phyloP scores from a whole-genome alignment of 2,888 invertebrate species.

The Adela reaumurella region DNA sequence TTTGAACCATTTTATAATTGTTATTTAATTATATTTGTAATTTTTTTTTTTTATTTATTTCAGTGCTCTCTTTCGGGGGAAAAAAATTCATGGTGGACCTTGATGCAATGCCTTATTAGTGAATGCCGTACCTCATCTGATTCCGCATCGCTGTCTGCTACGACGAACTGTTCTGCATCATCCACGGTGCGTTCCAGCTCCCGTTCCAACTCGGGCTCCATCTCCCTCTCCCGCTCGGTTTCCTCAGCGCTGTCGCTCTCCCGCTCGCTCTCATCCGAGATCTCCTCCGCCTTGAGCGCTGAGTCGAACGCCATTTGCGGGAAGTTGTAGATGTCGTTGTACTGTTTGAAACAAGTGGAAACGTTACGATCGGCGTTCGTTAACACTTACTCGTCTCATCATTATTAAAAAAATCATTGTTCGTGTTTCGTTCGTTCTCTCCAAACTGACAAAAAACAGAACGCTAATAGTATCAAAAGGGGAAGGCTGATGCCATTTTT shows the following conservation, averaged over 20 bases:
- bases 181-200: constrained; percentile 61
- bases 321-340: constrained; percentile 98
- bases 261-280: constrained; percentile 68
- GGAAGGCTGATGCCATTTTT: too few species aligned
- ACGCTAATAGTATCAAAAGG: too few species aligned
- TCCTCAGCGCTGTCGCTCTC: too few species aligned
- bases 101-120: constrained; percentile 11
- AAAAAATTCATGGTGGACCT: constrained; percentile 3
- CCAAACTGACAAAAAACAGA: too few species aligned
- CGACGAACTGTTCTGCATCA: constrained; percentile 64
- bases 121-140: constrained; percentile 36
- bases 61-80: background rate
- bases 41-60: too few species aligned
- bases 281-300: constrained; percentile 83
- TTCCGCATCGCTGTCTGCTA: constrained; percentile 65
- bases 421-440: too few species aligned
- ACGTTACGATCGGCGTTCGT: too few species aligned
- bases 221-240: constrained; percentile 50
- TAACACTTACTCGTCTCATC: too few species aligned
- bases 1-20: background rate
- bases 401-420: too few species aligned
- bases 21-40: too few species aligned
- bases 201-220: constrained; percentile 62
- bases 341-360: constrained; percentile 52
- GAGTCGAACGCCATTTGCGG: constrained; percentile 93